A percentile compares a stretch with the other conserved stretches of the same genome.
These are phyloP conservation scores for Chelonoidis abingdonii DNA, from an alignment of 2,113 vertebrate species.

Conservation along the genomic window DNA sequence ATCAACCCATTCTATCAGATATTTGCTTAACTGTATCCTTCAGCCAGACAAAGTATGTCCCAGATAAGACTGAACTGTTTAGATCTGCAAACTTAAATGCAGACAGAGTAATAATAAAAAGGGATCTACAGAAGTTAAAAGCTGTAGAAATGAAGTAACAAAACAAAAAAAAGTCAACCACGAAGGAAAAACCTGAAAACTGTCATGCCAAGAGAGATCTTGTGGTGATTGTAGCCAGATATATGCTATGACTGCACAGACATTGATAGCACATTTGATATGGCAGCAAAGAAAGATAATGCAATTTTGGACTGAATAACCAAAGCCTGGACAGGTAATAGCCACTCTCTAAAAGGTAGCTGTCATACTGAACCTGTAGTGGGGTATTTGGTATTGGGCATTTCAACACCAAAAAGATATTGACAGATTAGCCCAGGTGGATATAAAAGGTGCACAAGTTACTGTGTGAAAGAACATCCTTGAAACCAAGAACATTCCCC, in stretches of 20 bases:
- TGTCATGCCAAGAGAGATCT: not conserved
- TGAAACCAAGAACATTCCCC: not conserved
- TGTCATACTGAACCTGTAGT: not conserved
- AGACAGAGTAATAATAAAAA: not conserved
- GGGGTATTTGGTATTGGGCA: not conserved
- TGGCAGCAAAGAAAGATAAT: not conserved
- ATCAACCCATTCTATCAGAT: not conserved
- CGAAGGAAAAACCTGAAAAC: not conserved
- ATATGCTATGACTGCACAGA: not conserved
- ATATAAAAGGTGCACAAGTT: not conserved
- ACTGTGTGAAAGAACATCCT: not conserved
- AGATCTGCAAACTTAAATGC: not conserved
- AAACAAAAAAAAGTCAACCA: not conserved
- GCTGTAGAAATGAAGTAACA: not conserved
- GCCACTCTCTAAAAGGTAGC: not conserved
- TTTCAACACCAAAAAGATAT: not conserved
- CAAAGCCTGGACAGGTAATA: not conserved
- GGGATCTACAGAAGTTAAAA: not conserved
- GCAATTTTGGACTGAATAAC: not conserved
- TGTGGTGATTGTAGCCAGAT: not conserved
- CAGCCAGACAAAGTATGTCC: not conserved
- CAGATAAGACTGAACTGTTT: not conserved
- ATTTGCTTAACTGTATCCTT: not conserved
- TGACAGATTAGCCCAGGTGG: not conserved
- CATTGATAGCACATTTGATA: not conserved